A percentile compares a stretch with the other conserved stretches of the same genome.
These are phyloP conservation scores for Hippocampus mohnikei DNA, from an alignment of 2,113 vertebrate species.

Conservation along the genomic window DNA sequence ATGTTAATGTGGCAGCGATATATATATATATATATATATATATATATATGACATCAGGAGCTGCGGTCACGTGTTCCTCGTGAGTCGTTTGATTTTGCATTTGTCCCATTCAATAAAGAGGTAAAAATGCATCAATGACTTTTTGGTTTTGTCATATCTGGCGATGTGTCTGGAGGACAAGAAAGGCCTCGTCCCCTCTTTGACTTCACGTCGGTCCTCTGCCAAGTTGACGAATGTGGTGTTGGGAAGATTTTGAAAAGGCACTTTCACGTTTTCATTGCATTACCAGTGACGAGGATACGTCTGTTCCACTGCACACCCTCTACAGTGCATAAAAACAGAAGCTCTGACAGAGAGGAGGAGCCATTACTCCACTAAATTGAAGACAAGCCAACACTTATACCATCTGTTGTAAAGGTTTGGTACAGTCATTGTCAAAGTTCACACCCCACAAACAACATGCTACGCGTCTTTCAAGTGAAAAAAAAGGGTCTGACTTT, in stretches of 20 bases:
- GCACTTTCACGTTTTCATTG: conserved; percentile 48
- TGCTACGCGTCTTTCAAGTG: background rate
- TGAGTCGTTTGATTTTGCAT: too few relatives aligned
- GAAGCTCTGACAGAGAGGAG: conserved; percentile 54
- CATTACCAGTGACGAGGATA: conserved; percentile 52
- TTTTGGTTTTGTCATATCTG: too few relatives aligned
- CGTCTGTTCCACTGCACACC: conserved; percentile 36
- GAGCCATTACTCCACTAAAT: conserved; percentile 49
- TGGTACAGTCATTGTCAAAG: conserved; percentile 50
- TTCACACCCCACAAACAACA: conserved; percentile 30
- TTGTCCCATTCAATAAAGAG: too few relatives aligned
- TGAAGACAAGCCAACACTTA: conserved; percentile 46
- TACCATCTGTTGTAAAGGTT: conserved; percentile 60
- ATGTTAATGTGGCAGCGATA: too few relatives aligned
- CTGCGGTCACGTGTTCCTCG: too few relatives aligned
- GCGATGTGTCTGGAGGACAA: conserved; percentile 6
- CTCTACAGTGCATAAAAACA: conserved; percentile 68
- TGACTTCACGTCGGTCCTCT: conserved; percentile 32
- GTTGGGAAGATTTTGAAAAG: conserved; percentile 46
- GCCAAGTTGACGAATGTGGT: conserved; percentile 55
- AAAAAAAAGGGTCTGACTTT: conserved; percentile 14
- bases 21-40: too few relatives aligned
- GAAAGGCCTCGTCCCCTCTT: conserved; percentile 9
- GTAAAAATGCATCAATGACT: too few relatives aligned
- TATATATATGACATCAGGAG: too few relatives aligned